Conservation (phyloP, 2,888 invertebrate genomes). For the Noctuana brunneofusca region DNA sequence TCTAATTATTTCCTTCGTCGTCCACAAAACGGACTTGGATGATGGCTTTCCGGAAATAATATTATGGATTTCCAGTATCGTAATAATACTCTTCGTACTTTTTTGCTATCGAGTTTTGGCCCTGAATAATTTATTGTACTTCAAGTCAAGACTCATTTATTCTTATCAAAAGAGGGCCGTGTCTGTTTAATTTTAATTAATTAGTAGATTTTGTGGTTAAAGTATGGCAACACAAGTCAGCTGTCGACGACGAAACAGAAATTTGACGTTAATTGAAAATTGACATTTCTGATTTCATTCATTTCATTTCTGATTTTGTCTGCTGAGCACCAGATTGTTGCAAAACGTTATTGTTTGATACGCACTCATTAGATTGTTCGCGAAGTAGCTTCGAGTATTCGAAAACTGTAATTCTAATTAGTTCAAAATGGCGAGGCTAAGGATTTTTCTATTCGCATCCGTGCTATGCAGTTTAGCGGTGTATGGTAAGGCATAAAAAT, state of each 20-base stretch:
- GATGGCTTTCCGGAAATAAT: too few relatives aligned
- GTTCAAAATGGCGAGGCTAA: slow-evolving; percentile 60
- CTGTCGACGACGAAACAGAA: slow-evolving; percentile 47
- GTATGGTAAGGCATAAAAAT: slow-evolving; percentile 57
- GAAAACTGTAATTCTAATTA: slow-evolving; percentile 11
- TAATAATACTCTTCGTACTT: too few relatives aligned
- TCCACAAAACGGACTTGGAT: too few relatives aligned
- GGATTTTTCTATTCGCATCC: slow-evolving; percentile 60
- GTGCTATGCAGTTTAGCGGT: slow-evolving; percentile 60
- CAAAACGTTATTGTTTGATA: slow-evolving; percentile 54
- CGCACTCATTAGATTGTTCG: slow-evolving; percentile 53
- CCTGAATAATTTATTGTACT: too few relatives aligned
- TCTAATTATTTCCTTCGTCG: too few relatives aligned
- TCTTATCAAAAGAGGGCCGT: too few relatives aligned
- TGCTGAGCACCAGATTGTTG: slow-evolving; percentile 48
- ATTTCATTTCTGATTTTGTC: slow-evolving; percentile 48
- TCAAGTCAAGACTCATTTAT: too few relatives aligned
- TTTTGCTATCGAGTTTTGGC: too few relatives aligned
- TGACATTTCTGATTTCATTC: too few relatives aligned
- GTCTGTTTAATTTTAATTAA: not conserved
- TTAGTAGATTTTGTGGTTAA: slow-evolving; percentile 9
- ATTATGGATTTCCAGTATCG: too few relatives aligned
- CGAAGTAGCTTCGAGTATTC: slow-evolving; percentile 18
- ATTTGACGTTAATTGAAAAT: too few relatives aligned
- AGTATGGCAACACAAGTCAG: slow-evolving; percentile 53